These are phyloP conservation scores for Myotis yumanensis DNA, from an alignment of 2,113 vertebrate species.

Conservation along the genomic window DNA sequence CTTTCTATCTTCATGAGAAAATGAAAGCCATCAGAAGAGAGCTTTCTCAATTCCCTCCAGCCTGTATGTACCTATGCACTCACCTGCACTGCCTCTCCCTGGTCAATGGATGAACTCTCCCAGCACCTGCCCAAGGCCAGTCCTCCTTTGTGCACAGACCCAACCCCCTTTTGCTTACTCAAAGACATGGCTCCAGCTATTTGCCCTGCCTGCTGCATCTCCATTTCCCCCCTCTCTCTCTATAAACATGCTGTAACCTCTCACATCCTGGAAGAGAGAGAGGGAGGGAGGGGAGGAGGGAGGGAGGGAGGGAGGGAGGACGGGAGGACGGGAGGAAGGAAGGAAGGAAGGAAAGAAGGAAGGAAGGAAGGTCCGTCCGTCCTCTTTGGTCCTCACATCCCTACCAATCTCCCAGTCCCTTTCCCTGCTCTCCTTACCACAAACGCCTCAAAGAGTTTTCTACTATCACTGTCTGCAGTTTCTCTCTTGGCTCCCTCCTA, in stretches of 20 bases:
- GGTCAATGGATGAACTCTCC: neutral
- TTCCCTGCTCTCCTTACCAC: neutral
- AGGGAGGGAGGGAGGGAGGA: too few species aligned
- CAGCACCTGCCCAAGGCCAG: neutral
- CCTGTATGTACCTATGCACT: neutral
- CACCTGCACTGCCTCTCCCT: neutral
- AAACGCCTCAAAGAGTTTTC: neutral
- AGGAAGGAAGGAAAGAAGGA: too few species aligned
- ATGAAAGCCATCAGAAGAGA: neutral
- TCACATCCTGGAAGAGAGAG: neutral
- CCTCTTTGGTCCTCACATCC: neutral
- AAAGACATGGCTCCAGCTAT: neutral
- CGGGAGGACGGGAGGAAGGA: fast-evolving
- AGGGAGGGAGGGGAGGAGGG: neutral
- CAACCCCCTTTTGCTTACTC: neutral
- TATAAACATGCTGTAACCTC: neutral
- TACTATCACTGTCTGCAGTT: neutral
- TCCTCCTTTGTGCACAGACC: neutral
- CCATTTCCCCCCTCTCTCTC: neutral
- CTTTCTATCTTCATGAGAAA: constrained; percentile 29
- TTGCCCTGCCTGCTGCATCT: neutral
- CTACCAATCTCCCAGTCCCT: neutral
- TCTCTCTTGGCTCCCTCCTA: neutral
- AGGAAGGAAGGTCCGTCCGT: fast-evolving
- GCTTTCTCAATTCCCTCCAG: neutral